Percentiles rank a stretch among this genome's conserved stretches.
Conservation (phyloP, 2,113 vertebrate species). For the Eubucco bourcierii region DNA sequence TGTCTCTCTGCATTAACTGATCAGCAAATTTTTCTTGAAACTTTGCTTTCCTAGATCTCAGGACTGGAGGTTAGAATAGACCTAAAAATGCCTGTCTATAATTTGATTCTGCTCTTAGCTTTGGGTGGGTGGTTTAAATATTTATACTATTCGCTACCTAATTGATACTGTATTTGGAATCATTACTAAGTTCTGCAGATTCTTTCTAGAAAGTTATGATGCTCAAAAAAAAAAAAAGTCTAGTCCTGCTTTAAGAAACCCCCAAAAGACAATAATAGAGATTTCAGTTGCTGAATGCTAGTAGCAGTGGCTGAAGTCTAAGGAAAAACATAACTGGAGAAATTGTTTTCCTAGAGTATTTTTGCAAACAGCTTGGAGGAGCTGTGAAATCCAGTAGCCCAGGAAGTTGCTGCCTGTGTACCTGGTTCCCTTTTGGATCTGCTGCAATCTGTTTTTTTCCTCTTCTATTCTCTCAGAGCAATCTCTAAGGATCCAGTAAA, state of each 20-base stretch:
- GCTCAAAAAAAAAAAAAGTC: neutral
- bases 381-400: neutral
- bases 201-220: neutral
- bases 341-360: neutral
- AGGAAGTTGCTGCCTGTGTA: neutral
- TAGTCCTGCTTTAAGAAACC: neutral
- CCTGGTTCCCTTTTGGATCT: neutral
- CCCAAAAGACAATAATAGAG: neutral
- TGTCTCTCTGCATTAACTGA: conserved; percentile 32
- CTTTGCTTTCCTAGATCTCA: neutral
- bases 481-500: neutral
- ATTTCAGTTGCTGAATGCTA: neutral
- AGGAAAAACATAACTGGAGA: neutral
- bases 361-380: neutral
- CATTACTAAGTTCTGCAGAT: neutral
- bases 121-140: neutral
- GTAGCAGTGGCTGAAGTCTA: neutral
- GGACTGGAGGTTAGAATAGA: neutral
- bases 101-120: neutral
- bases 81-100: neutral
- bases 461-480: neutral
- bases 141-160: neutral
- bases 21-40: conserved; percentile 41
- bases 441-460: neutral
- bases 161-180: neutral